Evolutionary conservation across 1,140 invertebrate species (phyloP).

Genomic region (Zaprionus gabonicus): DNA sequence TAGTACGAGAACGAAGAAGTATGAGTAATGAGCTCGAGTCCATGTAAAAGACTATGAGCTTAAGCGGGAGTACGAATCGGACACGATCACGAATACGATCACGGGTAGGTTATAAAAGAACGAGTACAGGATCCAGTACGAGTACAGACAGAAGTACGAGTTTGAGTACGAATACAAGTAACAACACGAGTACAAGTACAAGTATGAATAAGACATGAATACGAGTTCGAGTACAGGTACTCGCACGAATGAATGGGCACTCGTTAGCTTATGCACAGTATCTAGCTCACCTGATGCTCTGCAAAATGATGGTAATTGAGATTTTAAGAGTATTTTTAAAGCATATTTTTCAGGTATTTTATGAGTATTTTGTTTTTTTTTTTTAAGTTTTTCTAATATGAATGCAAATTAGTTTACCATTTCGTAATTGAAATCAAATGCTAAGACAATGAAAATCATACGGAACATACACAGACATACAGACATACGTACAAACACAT

Average conservation of each 20-base stretch:
- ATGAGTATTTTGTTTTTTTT: constrained; percentile 10
- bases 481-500: constrained; percentile 29
- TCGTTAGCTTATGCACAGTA: constrained; percentile 1
- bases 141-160: neutral
- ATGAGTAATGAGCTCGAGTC: neutral
- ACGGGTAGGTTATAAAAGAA: neutral
- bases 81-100: neutral
- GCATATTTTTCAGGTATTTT: constrained; percentile 19
- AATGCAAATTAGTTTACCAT: constrained; percentile 23
- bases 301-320: constrained; percentile 16
- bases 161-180: neutral
- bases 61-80: neutral
- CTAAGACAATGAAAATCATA: constrained; percentile 44
- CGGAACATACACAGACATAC: constrained; percentile 27
- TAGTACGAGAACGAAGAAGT: neutral
- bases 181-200: neutral
- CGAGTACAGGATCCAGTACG: neutral
- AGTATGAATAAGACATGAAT: constrained; percentile 1
- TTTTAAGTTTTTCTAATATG: constrained; percentile 6
- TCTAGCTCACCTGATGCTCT: constrained; percentile 34
- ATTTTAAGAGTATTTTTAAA: constrained; percentile 10
- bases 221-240: constrained; percentile 2
- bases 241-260: constrained; percentile 4
- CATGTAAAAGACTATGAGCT: neutral
- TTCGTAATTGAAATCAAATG: constrained; percentile 30